Evolutionary conservation across 2,888 invertebrate genomes (phyloP), one percentile per base, ranked within the genome.

Genomic region (Ellobium chinense): DNA sequence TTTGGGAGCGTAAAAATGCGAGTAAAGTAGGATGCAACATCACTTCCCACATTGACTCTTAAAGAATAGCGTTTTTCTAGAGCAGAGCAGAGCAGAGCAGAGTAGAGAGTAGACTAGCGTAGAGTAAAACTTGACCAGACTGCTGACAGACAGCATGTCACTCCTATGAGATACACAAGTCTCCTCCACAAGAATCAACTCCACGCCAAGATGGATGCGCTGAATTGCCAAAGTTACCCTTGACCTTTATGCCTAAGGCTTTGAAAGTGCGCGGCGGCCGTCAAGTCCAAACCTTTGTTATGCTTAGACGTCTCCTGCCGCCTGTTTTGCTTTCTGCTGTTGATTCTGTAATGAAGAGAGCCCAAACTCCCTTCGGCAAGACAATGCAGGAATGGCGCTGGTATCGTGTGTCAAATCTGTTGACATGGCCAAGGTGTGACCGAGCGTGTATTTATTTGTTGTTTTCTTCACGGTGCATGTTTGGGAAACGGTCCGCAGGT

Each of bases 281-380:
- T 27, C 1, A 54, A 12, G 21, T 3, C 2, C n/a, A 7, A 54
- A n/a, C 18, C 54, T 69, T 46, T 69, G 69, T 69, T 69, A 39
- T 37, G 46, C 27, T 69, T 69, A 69, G 46, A 39, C 29, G 54
- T 29, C 54, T 46, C 27, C 24, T 29, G 1, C 21, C 54, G 69
- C 29, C 69, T 69, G 54, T 69, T 69, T 69, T 69, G 46, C 0
- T 69, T 69, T 46, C 69, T 54, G 54, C 46, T 69, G 69, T 69
- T 69, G 69, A 54, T 69, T 69, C 54, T 29, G 69, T 69, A 69
- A 69, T 54, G 31, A 54, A 69, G 69, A 69, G 27, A 2, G 29
- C 12, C 36, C 36, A 21, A 2, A 18, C 37, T 18, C 2, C 69
- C 29, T 29, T 29, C 5, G 31, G 31, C 69, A 21, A 27, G 29